Conservation (phyloP, 2,888 invertebrate genomes). For the Callinectes sapidus region DNA sequence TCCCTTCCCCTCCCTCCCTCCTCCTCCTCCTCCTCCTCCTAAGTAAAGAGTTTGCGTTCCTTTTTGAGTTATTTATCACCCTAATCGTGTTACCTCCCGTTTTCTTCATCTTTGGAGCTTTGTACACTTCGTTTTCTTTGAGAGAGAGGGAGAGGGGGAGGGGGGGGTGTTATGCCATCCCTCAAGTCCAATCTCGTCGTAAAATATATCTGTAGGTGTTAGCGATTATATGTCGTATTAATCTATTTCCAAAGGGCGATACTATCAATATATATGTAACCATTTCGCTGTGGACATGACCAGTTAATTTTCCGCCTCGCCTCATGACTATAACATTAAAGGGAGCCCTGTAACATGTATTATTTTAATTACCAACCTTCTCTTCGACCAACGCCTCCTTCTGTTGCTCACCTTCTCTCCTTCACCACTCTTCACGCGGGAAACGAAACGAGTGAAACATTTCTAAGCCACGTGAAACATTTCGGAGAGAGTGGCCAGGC, state of each 20-base stretch:
- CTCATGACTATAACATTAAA: slow-evolving; percentile 18
- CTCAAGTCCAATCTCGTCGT: slow-evolving; percentile 2
- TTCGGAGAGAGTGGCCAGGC: slow-evolving; percentile 58
- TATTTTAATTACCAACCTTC: slow-evolving; percentile 40
- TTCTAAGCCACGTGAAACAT: slow-evolving; percentile 57
- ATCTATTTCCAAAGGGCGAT: slow-evolving; percentile 44
- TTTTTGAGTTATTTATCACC: not conserved
- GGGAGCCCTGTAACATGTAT: slow-evolving; percentile 5
- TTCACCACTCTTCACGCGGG: not conserved
- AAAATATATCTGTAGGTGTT: slow-evolving; percentile 8
- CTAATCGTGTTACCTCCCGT: not conserved
- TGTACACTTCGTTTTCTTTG: not conserved
- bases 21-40: not conserved
- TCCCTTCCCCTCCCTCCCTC: not conserved
- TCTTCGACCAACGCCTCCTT: not conserved
- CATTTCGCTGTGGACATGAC: not conserved
- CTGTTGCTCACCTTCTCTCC: not conserved
- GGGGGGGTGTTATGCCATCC: not conserved
- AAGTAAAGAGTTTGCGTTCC: not conserved
- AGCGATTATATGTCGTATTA: slow-evolving; percentile 22
- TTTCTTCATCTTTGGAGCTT: slow-evolving; percentile 39
- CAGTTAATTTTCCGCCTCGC: not conserved
- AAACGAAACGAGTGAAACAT: slow-evolving; percentile 55
- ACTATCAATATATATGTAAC: slow-evolving; percentile 48
- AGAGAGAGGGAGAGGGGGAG: slow-evolving; percentile 20